Evolutionary conservation across 92 coral and sea anemone genomes (phyloP).

Genomic region (Phenganax subtilis): DNA sequence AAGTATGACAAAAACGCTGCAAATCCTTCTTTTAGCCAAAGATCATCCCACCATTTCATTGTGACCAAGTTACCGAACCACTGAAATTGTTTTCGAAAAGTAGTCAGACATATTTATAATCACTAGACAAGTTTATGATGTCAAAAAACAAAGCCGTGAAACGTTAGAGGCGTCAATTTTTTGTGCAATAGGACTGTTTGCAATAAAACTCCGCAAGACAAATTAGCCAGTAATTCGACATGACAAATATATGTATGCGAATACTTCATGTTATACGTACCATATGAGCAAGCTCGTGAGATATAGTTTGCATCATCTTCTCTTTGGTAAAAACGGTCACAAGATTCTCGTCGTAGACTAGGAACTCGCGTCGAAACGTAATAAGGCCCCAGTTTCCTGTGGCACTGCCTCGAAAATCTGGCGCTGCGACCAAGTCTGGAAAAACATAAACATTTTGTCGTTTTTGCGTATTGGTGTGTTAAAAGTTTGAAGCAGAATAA

Average conservation of each 20-base stretch:
- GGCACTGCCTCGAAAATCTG: slow-evolving; percentile 66
- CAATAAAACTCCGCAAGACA: too few species aligned
- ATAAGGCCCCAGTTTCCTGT: slow-evolving; percentile 84
- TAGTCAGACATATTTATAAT: too few species aligned
- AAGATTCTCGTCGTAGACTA: slow-evolving; percentile 71
- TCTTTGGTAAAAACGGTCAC: slow-evolving; percentile 81
- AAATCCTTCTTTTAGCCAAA: slow-evolving; percentile 68
- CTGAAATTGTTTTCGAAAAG: slow-evolving; percentile 26
- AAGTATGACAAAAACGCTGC: slow-evolving; percentile 52
- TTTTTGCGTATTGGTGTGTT: too few species aligned
- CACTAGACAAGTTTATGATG: background rate
- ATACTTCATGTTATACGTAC: slow-evolving; percentile 31
- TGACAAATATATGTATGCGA: background rate
- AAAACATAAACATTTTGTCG: too few species aligned
- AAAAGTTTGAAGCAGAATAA: too few species aligned
- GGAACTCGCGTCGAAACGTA: slow-evolving; percentile 71
- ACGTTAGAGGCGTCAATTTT: too few species aligned
- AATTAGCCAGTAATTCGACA: background rate
- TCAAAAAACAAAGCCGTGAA: background rate
- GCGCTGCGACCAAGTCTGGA: slow-evolving; percentile 64
- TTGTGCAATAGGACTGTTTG: too few species aligned
- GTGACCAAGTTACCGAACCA: slow-evolving; percentile 73
- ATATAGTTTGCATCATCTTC: slow-evolving; percentile 64
- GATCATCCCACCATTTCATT: slow-evolving; percentile 67
- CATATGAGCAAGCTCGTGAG: slow-evolving; percentile 95